A percentile compares a stretch with the other conserved stretches of the same genome.
These are phyloP conservation scores for Oryzaephilus surinamensis DNA, from an alignment of 1,140 invertebrate genomes.

Conservation along the genomic window DNA sequence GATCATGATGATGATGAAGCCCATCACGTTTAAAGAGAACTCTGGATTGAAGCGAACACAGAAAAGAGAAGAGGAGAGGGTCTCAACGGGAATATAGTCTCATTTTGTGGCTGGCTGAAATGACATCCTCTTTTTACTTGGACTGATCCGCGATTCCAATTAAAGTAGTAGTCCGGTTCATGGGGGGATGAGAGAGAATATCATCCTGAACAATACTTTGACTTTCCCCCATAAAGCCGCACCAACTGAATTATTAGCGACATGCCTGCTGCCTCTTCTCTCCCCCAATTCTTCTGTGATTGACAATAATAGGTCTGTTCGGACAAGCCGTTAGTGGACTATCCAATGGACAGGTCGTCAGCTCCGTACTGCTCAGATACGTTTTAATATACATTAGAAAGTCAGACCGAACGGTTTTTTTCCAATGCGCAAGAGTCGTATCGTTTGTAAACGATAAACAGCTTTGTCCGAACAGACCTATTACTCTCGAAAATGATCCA, in stretches of 20 bases:
- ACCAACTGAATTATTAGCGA: slow-evolving; percentile 12
- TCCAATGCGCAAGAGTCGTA: not conserved
- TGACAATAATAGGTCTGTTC: too few relatives aligned
- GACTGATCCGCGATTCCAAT: slow-evolving; percentile 22
- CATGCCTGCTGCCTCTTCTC: slow-evolving; percentile 2
- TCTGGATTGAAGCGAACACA: not conserved
- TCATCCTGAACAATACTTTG: slow-evolving; percentile 9
- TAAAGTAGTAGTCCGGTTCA: slow-evolving; percentile 13
- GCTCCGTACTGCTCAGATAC: not conserved
- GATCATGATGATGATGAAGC: too few relatives aligned
- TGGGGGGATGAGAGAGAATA: slow-evolving; percentile 5
- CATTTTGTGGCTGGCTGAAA: slow-evolving; percentile 20
- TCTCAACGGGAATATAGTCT: slow-evolving; percentile 16
- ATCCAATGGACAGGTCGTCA: slow-evolving; percentile 3
- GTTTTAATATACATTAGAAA: too few relatives aligned
- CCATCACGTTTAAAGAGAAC: not conserved
- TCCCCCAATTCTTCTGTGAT: slow-evolving; percentile 7
- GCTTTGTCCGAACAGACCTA: too few relatives aligned
- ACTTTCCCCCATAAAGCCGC: slow-evolving; percentile 1
- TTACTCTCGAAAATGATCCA: too few relatives aligned
- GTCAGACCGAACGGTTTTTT: too few relatives aligned
- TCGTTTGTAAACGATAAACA: too few relatives aligned
- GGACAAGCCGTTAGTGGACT: not conserved
- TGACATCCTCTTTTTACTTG: slow-evolving; percentile 23
- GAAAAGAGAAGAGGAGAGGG: slow-evolving; percentile 7